Percentiles rank a stretch among this genome's conserved stretches.
These are phyloP conservation scores for Tiliqua scincoides DNA, from an alignment of 2,113 vertebrate genomes.

Conservation along the genomic window DNA sequence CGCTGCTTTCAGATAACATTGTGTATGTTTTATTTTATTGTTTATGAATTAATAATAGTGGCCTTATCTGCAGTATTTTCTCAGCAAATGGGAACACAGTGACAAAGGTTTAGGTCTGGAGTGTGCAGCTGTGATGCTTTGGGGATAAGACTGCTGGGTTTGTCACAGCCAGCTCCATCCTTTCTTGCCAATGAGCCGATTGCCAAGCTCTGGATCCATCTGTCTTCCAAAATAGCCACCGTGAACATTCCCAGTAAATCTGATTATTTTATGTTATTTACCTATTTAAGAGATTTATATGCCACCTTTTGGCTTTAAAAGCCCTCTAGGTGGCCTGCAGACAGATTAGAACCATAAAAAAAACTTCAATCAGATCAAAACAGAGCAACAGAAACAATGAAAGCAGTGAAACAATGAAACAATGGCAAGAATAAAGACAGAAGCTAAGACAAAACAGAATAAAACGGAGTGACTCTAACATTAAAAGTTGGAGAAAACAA, in stretches of 20 bases:
- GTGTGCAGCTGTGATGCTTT: background rate
- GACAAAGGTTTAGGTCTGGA: background rate
- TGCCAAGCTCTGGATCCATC: background rate
- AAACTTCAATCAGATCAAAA: too few species aligned
- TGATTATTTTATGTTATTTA: background rate
- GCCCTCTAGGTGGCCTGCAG: background rate
- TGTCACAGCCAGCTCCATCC: background rate
- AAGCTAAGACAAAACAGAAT: too few species aligned
- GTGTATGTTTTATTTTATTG: conserved; percentile 23
- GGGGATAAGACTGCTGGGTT: background rate
- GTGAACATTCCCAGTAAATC: background rate
- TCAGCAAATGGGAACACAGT: background rate
- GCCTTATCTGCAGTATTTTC: background rate
- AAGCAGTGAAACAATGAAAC: too few species aligned
- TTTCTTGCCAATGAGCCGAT: background rate
- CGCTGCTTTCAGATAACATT: conserved; percentile 29
- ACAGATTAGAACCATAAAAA: too few species aligned
- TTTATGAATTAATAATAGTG: conserved; percentile 17
- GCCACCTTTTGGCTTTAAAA: background rate
- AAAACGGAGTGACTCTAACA: too few species aligned
- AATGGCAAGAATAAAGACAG: too few species aligned
- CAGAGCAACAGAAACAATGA: too few species aligned
- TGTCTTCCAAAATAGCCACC: background rate
- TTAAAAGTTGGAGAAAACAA: too few species aligned
- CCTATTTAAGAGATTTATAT: too few species aligned